These are phyloP conservation scores for Palaemon carinicauda DNA, from an alignment of 1,140 invertebrate species.

Conservation along the genomic window DNA sequence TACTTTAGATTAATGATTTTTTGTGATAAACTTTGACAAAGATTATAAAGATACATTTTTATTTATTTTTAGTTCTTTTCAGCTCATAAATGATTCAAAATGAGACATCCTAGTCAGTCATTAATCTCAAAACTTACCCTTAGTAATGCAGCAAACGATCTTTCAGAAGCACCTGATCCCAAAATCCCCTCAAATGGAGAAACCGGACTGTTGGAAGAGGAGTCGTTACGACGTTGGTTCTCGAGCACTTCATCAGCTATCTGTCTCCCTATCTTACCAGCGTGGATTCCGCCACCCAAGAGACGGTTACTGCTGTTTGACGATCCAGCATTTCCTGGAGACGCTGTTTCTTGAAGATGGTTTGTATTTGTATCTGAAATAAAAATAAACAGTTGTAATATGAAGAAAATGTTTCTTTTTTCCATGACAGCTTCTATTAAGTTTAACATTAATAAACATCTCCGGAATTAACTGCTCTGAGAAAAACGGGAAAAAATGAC, in stretches of 20 bases:
- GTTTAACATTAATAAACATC: not conserved
- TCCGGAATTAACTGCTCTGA: not conserved
- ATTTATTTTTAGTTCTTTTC: too few species aligned
- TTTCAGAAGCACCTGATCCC: conserved; percentile 30
- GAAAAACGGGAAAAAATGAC: too few species aligned
- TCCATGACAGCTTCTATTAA: too few species aligned
- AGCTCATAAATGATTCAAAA: too few species aligned
- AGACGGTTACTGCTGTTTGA: conserved; percentile 17
- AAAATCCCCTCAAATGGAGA: conserved; percentile 50
- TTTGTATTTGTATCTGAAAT: not conserved
- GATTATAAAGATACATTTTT: too few species aligned
- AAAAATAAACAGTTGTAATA: not conserved
- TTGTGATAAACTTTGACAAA: too few species aligned
- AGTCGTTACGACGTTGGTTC: conserved; percentile 26
- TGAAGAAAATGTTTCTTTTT: too few species aligned
- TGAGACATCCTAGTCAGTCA: too few species aligned
- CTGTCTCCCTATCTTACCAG: conserved; percentile 80
- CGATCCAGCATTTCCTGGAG: conserved; percentile 22
- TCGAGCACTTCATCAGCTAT: conserved; percentile 74
- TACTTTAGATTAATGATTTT: not conserved
- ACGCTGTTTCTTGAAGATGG: conserved; percentile 4
- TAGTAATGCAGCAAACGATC: conserved; percentile 43
- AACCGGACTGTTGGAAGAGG: conserved; percentile 22
- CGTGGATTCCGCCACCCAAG: conserved; percentile 67
- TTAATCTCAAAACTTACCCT: conserved; percentile 27